Percentiles rank a stretch among this genome's conserved stretches.
These are phyloP conservation scores for Cryptocephalus primarius DNA, from an alignment of 2,888 invertebrate species.

Conservation along the genomic window DNA sequence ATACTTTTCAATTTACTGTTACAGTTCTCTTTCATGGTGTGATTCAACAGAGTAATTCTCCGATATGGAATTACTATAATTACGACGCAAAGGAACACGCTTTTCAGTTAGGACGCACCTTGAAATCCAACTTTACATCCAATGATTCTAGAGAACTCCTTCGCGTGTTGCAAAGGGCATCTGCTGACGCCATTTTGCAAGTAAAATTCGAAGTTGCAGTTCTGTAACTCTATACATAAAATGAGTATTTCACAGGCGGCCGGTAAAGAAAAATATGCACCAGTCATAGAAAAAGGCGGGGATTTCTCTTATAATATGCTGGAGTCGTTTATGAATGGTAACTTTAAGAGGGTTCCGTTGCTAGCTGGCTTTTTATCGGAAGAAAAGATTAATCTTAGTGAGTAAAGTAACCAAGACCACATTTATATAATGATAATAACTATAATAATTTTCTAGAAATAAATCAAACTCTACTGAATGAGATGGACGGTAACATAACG, in stretches of 20 bases:
- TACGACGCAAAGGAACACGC: slow-evolving; percentile 5
- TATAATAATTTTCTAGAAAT: too few relatives aligned
- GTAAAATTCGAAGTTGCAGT: not conserved
- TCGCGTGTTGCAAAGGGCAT: slow-evolving; percentile 1
- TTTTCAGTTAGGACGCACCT: slow-evolving; percentile 4
- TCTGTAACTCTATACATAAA: not conserved
- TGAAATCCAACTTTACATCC: slow-evolving; percentile 2
- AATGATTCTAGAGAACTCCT: slow-evolving; percentile 3
- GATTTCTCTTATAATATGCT: not conserved
- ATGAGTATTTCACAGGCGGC: not conserved
- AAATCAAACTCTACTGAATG: too few relatives aligned
- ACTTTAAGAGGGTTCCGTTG: not conserved
- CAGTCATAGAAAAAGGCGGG: not conserved
- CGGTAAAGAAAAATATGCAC: not conserved
- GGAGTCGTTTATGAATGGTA: not conserved
- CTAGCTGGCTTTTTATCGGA: not conserved
- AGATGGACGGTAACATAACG: too few relatives aligned
- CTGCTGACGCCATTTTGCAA: slow-evolving; percentile 1
- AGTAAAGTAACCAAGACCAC: too few relatives aligned
- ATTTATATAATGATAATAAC: too few relatives aligned
- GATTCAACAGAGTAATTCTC: slow-evolving; percentile 9
- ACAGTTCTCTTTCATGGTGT: slow-evolving; percentile 8
- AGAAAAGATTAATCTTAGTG: not conserved
- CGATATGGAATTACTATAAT: slow-evolving; percentile 6
- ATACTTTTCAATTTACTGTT: not conserved